Conservation (phyloP, 2,113 vertebrate genomes). For the Arothron firmamentum region DNA sequence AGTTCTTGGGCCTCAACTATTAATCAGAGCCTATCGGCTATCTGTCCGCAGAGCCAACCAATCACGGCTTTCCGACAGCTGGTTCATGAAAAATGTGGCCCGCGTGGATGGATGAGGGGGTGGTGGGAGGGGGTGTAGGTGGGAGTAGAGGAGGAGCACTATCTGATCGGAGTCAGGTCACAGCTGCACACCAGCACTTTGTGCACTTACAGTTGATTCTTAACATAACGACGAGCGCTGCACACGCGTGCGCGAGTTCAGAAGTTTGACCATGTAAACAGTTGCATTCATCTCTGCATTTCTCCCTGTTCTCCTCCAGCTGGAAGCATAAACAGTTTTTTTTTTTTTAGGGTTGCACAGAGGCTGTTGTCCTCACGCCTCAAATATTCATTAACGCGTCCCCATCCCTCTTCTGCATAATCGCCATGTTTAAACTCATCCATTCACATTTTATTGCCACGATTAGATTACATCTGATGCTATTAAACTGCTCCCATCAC, state of each 20-base stretch:
- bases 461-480: constrained; percentile 73
- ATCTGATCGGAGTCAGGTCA: constrained; percentile 73
- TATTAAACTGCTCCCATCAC: constrained; percentile 57
- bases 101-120: constrained; percentile 45
- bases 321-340: neutral
- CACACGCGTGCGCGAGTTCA: neutral
- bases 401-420: constrained; percentile 63
- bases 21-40: constrained; percentile 80
- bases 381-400: constrained; percentile 50
- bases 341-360: too few species aligned
- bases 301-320: constrained; percentile 7
- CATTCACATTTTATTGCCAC: constrained; percentile 72
- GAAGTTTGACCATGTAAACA: neutral
- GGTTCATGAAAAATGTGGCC: constrained; percentile 78
- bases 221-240: constrained; percentile 13
- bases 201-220: constrained; percentile 58
- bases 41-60: constrained; percentile 79
- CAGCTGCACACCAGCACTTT: constrained; percentile 55
- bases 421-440: constrained; percentile 64
- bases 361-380: constrained; percentile 25
- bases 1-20: constrained; percentile 77
- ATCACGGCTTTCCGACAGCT: constrained; percentile 76
- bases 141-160: constrained; percentile 51
- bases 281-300: constrained; percentile 11
- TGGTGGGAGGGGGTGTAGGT: constrained; percentile 21